These are phyloP conservation scores for Periophthalmus modestus DNA, from an alignment of 2,113 vertebrate genomes.

Conservation along the genomic window DNA sequence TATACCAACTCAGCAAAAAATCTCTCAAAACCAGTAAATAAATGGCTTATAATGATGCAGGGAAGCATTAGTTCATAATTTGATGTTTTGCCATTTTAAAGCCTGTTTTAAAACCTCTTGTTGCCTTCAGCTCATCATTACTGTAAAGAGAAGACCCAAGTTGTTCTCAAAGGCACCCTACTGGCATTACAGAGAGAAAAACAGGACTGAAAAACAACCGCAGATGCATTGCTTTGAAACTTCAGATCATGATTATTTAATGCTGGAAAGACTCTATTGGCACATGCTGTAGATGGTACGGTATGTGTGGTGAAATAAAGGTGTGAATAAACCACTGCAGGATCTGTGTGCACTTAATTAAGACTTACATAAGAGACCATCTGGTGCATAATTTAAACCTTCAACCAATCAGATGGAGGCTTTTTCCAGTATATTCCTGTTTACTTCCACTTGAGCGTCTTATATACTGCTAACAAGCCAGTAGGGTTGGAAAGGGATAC, in stretches of 20 bases:
- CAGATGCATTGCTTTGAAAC: background rate
- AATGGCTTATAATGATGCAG: background rate
- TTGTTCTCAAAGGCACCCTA: background rate
- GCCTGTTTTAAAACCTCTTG: background rate
- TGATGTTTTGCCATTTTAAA: background rate
- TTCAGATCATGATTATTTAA: background rate
- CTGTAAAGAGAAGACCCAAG: background rate
- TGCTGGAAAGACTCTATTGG: background rate
- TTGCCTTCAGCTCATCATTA: background rate
- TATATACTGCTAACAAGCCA: background rate
- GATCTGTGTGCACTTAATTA: background rate
- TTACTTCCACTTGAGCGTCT: background rate
- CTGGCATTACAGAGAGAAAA: background rate
- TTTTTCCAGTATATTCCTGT: background rate
- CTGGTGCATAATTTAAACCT: background rate
- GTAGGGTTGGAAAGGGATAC: no score
- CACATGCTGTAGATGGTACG: background rate
- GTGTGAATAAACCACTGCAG: background rate
- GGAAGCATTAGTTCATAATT: background rate
- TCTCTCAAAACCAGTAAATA: background rate
- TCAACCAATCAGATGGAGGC: background rate
- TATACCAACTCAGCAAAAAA: background rate
- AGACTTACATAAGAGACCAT: slow-evolving; percentile 5
- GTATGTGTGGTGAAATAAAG: background rate
- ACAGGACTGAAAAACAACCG: background rate